phyloP scores from a whole-genome alignment of 2,113 vertebrate species.

The Ictidomys tridecemlineatus region DNA sequence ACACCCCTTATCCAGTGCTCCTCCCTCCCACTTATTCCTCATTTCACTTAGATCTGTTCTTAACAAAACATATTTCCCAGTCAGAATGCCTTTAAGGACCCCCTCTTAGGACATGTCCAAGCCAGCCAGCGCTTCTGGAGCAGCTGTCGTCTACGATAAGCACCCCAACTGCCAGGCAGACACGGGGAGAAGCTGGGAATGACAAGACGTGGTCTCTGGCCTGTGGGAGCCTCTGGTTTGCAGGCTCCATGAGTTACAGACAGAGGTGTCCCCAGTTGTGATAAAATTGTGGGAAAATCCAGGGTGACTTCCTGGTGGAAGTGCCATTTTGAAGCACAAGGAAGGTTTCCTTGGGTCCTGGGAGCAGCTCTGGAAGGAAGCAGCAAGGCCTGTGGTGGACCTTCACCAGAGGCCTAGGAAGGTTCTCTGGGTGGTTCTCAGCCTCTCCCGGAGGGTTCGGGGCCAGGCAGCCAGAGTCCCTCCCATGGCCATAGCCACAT shows the following conservation, averaged over 20 bases:
- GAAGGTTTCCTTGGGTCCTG: background rate
- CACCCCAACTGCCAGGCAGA: background rate
- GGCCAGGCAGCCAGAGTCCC: fast-evolving
- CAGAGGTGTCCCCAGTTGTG: no score
- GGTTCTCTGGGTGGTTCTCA: background rate
- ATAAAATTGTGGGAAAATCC: background rate
- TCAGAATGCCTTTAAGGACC: background rate
- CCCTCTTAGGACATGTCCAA: background rate
- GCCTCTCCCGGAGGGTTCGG: background rate
- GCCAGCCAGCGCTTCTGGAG: background rate
- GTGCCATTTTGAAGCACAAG: background rate
- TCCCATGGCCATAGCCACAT: no score
- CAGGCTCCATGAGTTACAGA: background rate
- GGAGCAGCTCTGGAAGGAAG: background rate
- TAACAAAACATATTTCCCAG: background rate
- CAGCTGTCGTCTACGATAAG: background rate
- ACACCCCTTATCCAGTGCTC: background rate
- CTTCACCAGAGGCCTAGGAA: background rate
- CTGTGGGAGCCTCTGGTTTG: background rate
- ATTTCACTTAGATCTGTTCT: background rate
- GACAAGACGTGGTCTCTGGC: background rate
- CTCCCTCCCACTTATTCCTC: background rate
- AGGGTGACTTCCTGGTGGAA: background rate
- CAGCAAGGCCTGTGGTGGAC: background rate
- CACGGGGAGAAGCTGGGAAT: background rate